A percentile compares a stretch with the other conserved stretches of the same genome.
Conservation (phyloP, 2,888 invertebrate genomes). For the Acrobasis repandana region DNA sequence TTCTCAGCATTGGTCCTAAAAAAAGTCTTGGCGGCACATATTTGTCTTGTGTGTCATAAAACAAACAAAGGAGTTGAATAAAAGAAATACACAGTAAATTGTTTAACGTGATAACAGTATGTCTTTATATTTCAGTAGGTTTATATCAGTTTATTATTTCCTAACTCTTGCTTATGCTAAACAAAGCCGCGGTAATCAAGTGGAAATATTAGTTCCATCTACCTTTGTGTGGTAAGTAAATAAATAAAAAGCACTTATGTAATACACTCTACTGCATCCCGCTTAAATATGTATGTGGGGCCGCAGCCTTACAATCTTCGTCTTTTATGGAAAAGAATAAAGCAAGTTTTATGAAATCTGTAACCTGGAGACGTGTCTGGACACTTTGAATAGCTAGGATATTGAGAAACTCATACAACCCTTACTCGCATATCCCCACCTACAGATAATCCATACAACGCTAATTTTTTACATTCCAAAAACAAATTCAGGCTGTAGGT, state of each 20-base stretch:
- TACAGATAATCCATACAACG: not conserved
- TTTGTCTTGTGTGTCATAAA: too few species aligned
- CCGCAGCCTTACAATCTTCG: conserved; percentile 24
- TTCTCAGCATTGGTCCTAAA: too few species aligned
- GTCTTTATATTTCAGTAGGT: too few species aligned
- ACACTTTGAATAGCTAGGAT: conserved; percentile 28
- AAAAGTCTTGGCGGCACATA: too few species aligned
- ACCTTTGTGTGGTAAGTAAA: not conserved
- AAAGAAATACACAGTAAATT: too few species aligned
- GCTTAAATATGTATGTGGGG: conserved; percentile 7
- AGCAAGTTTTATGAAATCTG: conserved; percentile 46
- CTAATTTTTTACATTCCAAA: too few species aligned
- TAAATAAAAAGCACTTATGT: not conserved
- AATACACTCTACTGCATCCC: not conserved
- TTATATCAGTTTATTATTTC: too few species aligned
- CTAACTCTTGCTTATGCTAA: not conserved
- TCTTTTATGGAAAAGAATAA: conserved; percentile 38
- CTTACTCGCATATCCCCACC: not conserved
- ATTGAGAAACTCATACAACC: not conserved
- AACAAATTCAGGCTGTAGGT: too few species aligned
- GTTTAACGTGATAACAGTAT: too few species aligned
- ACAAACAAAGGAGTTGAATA: too few species aligned
- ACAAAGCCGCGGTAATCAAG: not conserved
- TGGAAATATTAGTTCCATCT: not conserved
- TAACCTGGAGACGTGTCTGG: conserved; percentile 41